Evolutionary conservation across 2,113 vertebrate genomes (phyloP).

Genomic region (Rattus rattus): DNA sequence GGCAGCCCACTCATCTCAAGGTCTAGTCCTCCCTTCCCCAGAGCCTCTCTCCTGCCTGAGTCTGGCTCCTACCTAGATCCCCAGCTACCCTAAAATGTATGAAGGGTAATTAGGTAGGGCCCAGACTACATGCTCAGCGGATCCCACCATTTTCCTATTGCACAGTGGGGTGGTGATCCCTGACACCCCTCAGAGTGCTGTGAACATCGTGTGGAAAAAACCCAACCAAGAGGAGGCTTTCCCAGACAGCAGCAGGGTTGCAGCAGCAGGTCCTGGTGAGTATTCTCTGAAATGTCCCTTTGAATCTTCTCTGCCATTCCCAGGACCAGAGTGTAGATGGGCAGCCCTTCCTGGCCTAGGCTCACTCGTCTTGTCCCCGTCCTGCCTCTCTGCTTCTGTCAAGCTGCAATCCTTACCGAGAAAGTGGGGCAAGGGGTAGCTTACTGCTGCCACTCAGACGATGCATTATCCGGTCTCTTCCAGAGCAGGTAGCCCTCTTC

Average conservation of each 20-base stretch:
- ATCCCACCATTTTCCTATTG: neutral
- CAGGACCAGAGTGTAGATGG: neutral
- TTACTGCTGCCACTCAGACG: neutral
- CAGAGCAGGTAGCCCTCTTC: neutral
- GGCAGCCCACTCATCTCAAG: neutral
- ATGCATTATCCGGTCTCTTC: neutral
- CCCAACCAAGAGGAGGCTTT: neutral
- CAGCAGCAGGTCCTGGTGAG: neutral
- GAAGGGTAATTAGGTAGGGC: neutral
- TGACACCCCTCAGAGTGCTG: neutral
- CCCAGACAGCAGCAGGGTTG: neutral
- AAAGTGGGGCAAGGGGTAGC: accelerated
- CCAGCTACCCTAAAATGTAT: neutral
- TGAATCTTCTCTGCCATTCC: neutral
- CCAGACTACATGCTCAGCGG: neutral
- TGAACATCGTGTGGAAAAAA: neutral
- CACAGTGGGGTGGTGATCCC: neutral
- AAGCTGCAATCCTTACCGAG: neutral
- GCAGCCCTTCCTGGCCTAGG: neutral
- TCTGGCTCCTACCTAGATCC: neutral
- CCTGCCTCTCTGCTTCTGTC: neutral
- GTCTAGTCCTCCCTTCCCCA: neutral
- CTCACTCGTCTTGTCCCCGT: accelerated
- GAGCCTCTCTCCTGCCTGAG: neutral
- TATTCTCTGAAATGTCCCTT: neutral